These are phyloP conservation scores for Trichogramma pretiosum DNA, from an alignment of 1,140 invertebrate species.

Conservation along the genomic window DNA sequence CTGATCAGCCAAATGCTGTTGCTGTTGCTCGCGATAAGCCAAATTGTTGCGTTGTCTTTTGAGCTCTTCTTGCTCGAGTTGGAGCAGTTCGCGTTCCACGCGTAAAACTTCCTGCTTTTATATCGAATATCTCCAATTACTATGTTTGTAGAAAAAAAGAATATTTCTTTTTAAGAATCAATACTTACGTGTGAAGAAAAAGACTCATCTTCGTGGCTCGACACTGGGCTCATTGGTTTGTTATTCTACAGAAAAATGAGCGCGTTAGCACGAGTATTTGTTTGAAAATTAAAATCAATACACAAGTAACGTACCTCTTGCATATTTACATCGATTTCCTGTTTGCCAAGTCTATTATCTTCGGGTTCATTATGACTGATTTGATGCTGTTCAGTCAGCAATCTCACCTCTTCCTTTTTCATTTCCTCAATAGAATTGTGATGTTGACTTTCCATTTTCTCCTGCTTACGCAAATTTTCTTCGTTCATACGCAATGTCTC, in stretches of 20 bases:
- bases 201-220: conserved; percentile 36
- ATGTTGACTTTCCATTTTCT: conserved; percentile 29
- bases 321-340: too few relatives aligned
- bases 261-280: background rate
- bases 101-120: conserved; percentile 63
- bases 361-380: conserved; percentile 28
- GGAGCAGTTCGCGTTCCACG: conserved; percentile 65
- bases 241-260: too few relatives aligned
- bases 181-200: conserved; percentile 34
- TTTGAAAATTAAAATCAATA: too few relatives aligned
- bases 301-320: conserved; percentile 47
- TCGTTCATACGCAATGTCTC: conserved; percentile 36
- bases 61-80: conserved; percentile 68
- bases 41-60: conserved; percentile 63
- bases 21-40: conserved; percentile 50
- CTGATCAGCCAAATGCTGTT: conserved; percentile 37
- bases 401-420: conserved; percentile 27
- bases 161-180: background rate
- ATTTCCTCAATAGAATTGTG: too few relatives aligned
- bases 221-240: conserved; percentile 4
- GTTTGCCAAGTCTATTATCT: conserved; percentile 47
- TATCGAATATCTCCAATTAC: too few relatives aligned
- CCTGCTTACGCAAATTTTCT: conserved; percentile 36
- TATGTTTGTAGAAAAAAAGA: too few relatives aligned
- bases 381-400: conserved; percentile 27